These are phyloP conservation scores for Saturnia pavonia DNA, from an alignment of 2,888 invertebrate genomes.

Conservation along the genomic window DNA sequence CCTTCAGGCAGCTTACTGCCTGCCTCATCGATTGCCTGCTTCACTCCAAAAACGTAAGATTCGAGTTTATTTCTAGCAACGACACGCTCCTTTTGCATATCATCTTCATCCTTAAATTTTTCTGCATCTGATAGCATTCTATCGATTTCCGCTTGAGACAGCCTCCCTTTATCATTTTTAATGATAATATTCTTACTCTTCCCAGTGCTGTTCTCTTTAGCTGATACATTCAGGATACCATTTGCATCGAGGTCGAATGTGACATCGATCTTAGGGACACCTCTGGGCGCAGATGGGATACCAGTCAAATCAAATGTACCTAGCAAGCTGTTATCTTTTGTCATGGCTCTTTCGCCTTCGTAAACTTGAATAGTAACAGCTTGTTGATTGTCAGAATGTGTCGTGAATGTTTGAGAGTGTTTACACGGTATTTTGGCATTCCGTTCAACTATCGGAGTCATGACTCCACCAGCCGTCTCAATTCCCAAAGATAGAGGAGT, in stretches of 20 bases:
- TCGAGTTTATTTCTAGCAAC: slow-evolving; percentile 87
- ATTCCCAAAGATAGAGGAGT: slow-evolving; percentile 86
- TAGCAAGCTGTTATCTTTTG: slow-evolving; percentile 87
- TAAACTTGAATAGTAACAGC: slow-evolving; percentile 87
- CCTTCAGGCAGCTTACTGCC: slow-evolving; percentile 81
- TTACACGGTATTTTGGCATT: slow-evolving; percentile 87
- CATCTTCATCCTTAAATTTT: slow-evolving; percentile 86
- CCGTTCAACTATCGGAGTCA: slow-evolving; percentile 88
- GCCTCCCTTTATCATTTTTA: slow-evolving; percentile 90
- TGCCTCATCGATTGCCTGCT: slow-evolving; percentile 83
- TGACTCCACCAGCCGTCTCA: slow-evolving; percentile 90
- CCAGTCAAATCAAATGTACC: slow-evolving; percentile 85
- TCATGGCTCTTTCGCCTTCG: slow-evolving; percentile 90
- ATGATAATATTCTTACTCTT: slow-evolving; percentile 90
- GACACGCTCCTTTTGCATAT: slow-evolving; percentile 84
- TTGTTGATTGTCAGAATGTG: slow-evolving; percentile 90
- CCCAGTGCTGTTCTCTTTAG: slow-evolving; percentile 84
- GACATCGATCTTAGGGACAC: slow-evolving; percentile 85
- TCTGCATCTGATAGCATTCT: slow-evolving; percentile 90
- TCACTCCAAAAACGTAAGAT: slow-evolving; percentile 85
- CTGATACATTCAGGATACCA: slow-evolving; percentile 91
- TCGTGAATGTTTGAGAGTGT: slow-evolving; percentile 87
- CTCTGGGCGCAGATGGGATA: slow-evolving; percentile 85
- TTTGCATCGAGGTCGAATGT: slow-evolving; percentile 90
- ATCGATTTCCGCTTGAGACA: slow-evolving; percentile 92